These are phyloP conservation scores for Tragelaphus imberbis DNA, from an alignment of 2,113 vertebrate genomes.

Conservation along the genomic window DNA sequence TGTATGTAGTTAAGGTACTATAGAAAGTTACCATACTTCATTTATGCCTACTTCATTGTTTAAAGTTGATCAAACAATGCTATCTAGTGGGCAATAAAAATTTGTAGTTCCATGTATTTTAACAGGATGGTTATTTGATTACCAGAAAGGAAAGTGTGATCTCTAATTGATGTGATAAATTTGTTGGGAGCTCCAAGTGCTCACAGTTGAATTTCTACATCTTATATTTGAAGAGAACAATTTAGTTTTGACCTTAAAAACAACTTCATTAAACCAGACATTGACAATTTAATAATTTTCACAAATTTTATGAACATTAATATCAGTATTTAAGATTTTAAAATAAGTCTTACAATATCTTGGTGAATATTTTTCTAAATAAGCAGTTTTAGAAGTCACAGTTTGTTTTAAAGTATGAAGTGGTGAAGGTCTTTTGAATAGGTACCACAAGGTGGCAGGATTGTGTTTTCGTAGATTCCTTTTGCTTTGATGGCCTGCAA, in stretches of 20 bases:
- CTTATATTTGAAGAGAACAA: neutral
- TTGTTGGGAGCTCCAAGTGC: neutral
- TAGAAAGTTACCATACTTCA: neutral
- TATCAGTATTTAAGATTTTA: neutral
- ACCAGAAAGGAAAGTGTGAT: neutral
- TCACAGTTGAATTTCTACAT: neutral
- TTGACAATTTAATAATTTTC: neutral
- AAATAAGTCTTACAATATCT: neutral
- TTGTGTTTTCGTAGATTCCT: slow-evolving; percentile 26
- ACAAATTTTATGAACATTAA: neutral
- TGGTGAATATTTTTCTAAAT: neutral
- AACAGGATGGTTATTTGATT: neutral
- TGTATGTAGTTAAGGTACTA: neutral
- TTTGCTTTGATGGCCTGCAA: neutral
- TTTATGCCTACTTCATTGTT: neutral
- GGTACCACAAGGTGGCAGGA: slow-evolving; percentile 71
- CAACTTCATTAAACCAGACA: slow-evolving; percentile 16
- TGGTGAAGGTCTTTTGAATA: slow-evolving; percentile 4
- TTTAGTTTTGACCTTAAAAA: slow-evolving; percentile 16
- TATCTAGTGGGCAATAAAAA: neutral
- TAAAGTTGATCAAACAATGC: neutral
- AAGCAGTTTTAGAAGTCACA: neutral
- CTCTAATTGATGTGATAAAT: neutral
- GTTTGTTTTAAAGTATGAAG: neutral
- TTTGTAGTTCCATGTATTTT: neutral